Evolutionary conservation across 2,797 vertebrate species (phyloP).

Genomic region (Anguilla megastoma): DNA sequence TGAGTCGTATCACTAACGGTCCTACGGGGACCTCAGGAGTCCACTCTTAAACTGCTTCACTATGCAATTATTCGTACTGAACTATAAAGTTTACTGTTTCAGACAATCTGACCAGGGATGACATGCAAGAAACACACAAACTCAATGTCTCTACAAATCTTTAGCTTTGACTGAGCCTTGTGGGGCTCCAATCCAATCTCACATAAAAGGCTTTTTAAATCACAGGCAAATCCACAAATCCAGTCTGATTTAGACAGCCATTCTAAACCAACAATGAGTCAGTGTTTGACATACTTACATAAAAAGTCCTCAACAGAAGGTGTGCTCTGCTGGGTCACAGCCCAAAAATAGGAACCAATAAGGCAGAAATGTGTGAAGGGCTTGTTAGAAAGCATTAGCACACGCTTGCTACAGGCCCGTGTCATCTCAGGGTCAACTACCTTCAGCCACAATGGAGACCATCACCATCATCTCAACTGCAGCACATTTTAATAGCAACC

Average conservation of each 20-base stretch:
- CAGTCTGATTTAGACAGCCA: neutral
- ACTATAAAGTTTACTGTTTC: neutral
- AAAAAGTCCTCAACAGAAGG: neutral
- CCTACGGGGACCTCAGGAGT: neutral
- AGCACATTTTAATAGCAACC: neutral
- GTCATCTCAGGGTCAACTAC: constrained; percentile 60
- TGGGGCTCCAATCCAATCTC: neutral
- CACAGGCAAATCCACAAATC: neutral
- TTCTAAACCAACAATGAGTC: neutral
- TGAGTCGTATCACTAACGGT: neutral
- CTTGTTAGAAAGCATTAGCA: constrained; percentile 68
- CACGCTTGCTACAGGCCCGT: constrained; percentile 64
- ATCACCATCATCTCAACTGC: neutral
- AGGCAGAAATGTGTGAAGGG: constrained; percentile 67
- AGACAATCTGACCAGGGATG: neutral
- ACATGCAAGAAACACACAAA: neutral
- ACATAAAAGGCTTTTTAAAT: neutral
- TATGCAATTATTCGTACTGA: neutral
- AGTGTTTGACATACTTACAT: neutral
- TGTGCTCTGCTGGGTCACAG: constrained; percentile 35
- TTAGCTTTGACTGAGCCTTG: neutral
- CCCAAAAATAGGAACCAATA: constrained; percentile 63
- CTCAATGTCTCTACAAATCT: neutral
- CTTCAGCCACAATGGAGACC: constrained; percentile 29
- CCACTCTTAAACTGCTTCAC: neutral